Evolutionary conservation across 1,140 invertebrate species (phyloP).

Genomic region (Triops longicaudatus): DNA sequence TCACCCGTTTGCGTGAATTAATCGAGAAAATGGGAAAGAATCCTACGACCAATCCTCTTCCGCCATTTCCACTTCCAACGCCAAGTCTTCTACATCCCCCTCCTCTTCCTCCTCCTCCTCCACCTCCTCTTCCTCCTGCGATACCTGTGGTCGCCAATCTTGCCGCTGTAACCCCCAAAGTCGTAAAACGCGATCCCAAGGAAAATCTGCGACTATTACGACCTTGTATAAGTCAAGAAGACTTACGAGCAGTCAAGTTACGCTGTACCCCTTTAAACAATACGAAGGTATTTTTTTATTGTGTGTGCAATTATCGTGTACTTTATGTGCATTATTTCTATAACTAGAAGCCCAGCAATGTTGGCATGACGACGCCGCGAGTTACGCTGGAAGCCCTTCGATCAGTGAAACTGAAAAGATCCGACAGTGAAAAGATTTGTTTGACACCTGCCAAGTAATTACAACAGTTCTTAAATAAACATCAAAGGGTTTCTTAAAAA

Average conservation of each 20-base stretch:
- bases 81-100: not conserved
- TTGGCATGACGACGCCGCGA: conserved; percentile 1
- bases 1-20: not conserved
- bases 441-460: conserved; percentile 21
- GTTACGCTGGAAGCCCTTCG: conserved; percentile 23
- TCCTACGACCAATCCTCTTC: not conserved
- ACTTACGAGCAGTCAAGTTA: not conserved
- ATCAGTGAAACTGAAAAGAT: conserved; percentile 26
- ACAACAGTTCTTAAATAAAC: not conserved
- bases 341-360: not conserved
- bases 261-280: not conserved
- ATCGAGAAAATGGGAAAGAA: not conserved
- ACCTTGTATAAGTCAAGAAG: not conserved
- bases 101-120: conserved; percentile 6
- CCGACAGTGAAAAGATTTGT: conserved; percentile 19
- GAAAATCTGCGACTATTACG: not conserved
- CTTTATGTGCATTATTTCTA: not conserved
- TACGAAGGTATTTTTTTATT: not conserved
- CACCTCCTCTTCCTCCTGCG: conserved; percentile 16
- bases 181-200: not conserved
- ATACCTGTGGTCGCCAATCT: not conserved
- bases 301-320: not conserved
- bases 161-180: not conserved
- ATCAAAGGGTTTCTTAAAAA: not conserved
- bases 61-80: not conserved